These are phyloP conservation scores for Drosophila tropicalis DNA, from an alignment of 1,140 invertebrate species.

Conservation along the genomic window DNA sequence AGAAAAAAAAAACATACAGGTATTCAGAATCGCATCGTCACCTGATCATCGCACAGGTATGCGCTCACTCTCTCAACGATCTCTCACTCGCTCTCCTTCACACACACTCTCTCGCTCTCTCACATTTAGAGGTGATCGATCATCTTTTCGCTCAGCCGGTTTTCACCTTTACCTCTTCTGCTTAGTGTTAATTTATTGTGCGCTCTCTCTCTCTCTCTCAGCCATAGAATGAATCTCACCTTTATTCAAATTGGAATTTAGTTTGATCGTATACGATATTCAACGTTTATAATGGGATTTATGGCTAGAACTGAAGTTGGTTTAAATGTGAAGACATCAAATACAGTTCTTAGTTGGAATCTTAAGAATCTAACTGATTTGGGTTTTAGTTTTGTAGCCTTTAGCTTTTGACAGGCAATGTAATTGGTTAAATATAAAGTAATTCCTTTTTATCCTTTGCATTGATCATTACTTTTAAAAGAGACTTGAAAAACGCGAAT, in stretches of 20 bases:
- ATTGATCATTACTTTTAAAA: too few relatives aligned
- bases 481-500: too few relatives aligned
- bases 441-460: too few relatives aligned
- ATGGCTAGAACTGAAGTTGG: not conserved
- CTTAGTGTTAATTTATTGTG: conserved; percentile 65
- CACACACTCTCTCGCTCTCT: conserved; percentile 17
- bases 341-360: conserved; percentile 30
- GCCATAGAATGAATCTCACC: conserved; percentile 72
- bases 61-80: conserved; percentile 19
- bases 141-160: conserved; percentile 72
- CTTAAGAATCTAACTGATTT: not conserved
- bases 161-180: conserved; percentile 37
- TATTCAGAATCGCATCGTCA: conserved; percentile 38
- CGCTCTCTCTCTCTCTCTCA: conserved; percentile 45
- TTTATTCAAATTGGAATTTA: conserved; percentile 70
- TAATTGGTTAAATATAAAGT: not conserved
- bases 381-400: conserved; percentile 8
- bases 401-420: conserved; percentile 40
- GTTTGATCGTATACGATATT: conserved; percentile 70
- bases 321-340: conserved; percentile 3
- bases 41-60: conserved; percentile 52
- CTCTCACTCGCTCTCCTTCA: conserved; percentile 21
- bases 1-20: not conserved
- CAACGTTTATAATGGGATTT: conserved; percentile 8
- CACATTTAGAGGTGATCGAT: conserved; percentile 66